Percentiles rank a stretch among this genome's conserved stretches.
phyloP scores from a whole-genome alignment of 1,140 invertebrate genomes.

The Alviniconcha marisindica region DNA sequence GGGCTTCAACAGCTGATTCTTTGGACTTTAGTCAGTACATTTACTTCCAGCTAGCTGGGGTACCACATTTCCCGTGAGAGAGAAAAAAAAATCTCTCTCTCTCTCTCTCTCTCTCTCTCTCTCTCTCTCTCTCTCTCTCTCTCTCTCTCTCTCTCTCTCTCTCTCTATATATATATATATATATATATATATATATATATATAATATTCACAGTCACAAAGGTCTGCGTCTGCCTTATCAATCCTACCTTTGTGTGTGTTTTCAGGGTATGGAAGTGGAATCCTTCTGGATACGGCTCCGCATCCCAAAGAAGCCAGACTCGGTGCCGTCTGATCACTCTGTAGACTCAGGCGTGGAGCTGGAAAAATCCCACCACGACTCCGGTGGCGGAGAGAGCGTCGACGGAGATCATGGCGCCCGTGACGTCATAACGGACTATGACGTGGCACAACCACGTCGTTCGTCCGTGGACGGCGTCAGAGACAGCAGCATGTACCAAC shows the following conservation, averaged over 20 bases:
- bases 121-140: too few relatives aligned
- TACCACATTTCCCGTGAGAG: too few relatives aligned
- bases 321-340: conserved; percentile 25
- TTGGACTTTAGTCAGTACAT: too few relatives aligned
- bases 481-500: background rate
- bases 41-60: too few relatives aligned
- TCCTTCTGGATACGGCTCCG: conserved; percentile 29
- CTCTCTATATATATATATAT: too few relatives aligned
- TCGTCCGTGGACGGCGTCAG: background rate
- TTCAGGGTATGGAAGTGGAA: conserved; percentile 33
- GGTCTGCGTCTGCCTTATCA: too few relatives aligned
- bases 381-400: background rate
- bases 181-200: too few relatives aligned
- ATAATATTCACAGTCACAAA: too few relatives aligned
- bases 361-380: conserved; percentile 19
- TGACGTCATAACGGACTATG: background rate
- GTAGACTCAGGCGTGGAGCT: conserved; percentile 26
- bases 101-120: too few relatives aligned
- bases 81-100: background rate
- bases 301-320: background rate
- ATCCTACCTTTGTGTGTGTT: background rate
- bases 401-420: background rate
- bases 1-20: too few relatives aligned
- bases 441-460: background rate
- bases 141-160: too few relatives aligned